Conservation (phyloP, 2,113 vertebrate species). For the Synodontis membranacea region DNA sequence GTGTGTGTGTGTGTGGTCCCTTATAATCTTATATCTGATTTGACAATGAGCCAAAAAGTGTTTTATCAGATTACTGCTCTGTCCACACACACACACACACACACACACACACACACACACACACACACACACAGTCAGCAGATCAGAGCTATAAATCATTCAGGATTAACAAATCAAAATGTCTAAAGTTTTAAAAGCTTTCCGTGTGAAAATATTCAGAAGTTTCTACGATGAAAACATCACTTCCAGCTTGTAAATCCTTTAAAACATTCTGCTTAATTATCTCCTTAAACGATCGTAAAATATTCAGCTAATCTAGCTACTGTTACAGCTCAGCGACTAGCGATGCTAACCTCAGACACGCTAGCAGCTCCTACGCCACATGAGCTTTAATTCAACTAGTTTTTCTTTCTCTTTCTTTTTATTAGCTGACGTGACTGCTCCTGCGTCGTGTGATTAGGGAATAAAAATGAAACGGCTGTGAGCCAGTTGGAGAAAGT, state of each 20-base stretch:
- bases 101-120: constrained; percentile 11
- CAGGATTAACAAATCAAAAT: neutral
- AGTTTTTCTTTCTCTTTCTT: too few species aligned
- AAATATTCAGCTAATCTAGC: neutral
- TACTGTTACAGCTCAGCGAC: neutral
- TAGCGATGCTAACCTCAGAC: neutral
- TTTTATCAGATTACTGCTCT: constrained; percentile 63
- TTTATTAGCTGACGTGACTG: neutral
- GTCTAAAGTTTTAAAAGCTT: neutral
- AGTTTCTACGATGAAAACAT: too few species aligned
- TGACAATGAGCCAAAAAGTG: constrained; percentile 65
- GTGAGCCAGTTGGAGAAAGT: neutral
- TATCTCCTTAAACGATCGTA: too few species aligned
- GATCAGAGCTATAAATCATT: neutral
- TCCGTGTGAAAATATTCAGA: too few species aligned
- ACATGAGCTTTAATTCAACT: neutral
- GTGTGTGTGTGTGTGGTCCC: neutral
- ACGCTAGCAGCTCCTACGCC: neutral
- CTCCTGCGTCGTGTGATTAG: neutral
- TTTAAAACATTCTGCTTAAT: too few species aligned
- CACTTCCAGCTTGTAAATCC: too few species aligned
- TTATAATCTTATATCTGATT: constrained; percentile 24
- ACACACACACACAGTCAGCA: neutral
- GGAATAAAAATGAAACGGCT: neutral
- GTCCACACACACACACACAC: constrained; percentile 16